Conservation (phyloP, 2,888 invertebrate species). For the Cloeon dipterum region DNA sequence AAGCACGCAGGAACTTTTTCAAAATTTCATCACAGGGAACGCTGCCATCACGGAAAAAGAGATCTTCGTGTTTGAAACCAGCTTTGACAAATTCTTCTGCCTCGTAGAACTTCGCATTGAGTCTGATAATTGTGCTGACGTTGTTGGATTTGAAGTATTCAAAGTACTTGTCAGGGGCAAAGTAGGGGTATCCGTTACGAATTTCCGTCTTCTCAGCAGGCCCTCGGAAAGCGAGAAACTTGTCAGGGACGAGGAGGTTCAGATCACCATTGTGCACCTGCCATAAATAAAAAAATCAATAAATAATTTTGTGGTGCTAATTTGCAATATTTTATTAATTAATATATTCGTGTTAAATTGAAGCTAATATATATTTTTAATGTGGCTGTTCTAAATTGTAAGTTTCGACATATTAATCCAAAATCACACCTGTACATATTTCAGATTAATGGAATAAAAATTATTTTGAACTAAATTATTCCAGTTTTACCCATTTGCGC, state of each 20-base stretch:
- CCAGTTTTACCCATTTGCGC: too few relatives aligned
- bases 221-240: constrained; percentile 70
- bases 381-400: too few relatives aligned
- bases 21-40: constrained; percentile 60
- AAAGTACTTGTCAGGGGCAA: constrained; percentile 60
- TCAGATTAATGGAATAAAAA: too few relatives aligned
- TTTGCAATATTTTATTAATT: too few relatives aligned
- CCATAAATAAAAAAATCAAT: too few relatives aligned
- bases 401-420: too few relatives aligned
- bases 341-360: too few relatives aligned
- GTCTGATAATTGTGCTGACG: constrained; percentile 55
- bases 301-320: too few relatives aligned
- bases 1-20: constrained; percentile 52
- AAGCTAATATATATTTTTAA: too few relatives aligned
- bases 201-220: too few relatives aligned
- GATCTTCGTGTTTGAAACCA: constrained; percentile 66
- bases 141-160: constrained; percentile 61
- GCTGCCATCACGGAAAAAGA: constrained; percentile 75
- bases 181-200: constrained; percentile 14
- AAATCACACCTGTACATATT: too few relatives aligned
- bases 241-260: constrained; percentile 72
- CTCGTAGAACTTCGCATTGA: constrained; percentile 68
- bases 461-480: too few relatives aligned
- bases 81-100: constrained; percentile 39
- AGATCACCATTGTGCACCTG: constrained; percentile 69